These are phyloP conservation scores for Tragelaphus buxtoni DNA, from an alignment of 2,113 vertebrate genomes.

Conservation along the genomic window DNA sequence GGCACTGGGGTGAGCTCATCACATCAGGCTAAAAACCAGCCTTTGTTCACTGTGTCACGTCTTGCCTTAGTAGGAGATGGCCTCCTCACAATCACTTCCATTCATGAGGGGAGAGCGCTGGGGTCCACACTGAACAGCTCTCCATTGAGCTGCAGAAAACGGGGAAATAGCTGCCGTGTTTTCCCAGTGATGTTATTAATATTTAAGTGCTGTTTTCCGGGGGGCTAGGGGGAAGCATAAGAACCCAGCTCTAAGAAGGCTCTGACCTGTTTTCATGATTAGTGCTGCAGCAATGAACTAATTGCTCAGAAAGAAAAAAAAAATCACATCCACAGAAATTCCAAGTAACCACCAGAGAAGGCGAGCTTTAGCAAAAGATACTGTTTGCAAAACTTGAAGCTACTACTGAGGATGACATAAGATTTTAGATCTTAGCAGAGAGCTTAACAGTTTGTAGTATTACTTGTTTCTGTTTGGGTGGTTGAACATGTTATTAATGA, in stretches of 20 bases:
- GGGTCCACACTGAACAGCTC: constrained; percentile 80
- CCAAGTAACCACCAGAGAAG: constrained; percentile 1
- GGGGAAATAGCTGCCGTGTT: constrained; percentile 81
- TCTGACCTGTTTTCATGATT: constrained; percentile 81
- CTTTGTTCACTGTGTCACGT: constrained; percentile 83
- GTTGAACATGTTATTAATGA: neutral
- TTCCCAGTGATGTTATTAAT: constrained; percentile 81
- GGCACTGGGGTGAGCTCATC: constrained; percentile 83
- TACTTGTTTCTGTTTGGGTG: neutral
- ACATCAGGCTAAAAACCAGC: constrained; percentile 79
- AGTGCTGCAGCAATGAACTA: constrained; percentile 74
- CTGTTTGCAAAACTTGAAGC: neutral
- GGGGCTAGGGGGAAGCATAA: neutral
- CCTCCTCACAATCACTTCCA: constrained; percentile 85
- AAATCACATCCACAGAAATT: neutral
- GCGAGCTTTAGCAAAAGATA: neutral
- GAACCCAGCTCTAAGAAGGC: constrained; percentile 74
- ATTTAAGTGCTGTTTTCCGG: constrained; percentile 78
- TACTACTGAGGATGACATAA: neutral
- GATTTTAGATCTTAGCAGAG: neutral
- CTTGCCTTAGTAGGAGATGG: constrained; percentile 79
- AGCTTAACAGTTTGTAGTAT: neutral
- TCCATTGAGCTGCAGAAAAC: constrained; percentile 83
- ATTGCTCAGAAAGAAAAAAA: constrained; percentile 41
- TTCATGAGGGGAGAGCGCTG: constrained; percentile 80